Conservation (phyloP, 2,113 vertebrate genomes). For the Istiophorus platypterus region DNA sequence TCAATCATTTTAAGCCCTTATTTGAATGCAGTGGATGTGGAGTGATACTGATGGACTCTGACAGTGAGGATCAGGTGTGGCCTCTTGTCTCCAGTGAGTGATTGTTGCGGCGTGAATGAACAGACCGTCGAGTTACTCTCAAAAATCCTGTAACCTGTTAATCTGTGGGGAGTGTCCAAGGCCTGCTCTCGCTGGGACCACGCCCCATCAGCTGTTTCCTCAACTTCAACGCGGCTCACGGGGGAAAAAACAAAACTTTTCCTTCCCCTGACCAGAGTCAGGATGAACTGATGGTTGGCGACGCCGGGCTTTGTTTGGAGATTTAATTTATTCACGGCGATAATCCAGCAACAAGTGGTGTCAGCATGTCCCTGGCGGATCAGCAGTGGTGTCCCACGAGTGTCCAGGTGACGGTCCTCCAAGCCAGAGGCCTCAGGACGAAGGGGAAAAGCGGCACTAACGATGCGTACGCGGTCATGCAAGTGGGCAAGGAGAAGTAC, state of each 20-base stretch:
- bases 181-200: conserved; percentile 36
- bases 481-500: conserved; percentile 93
- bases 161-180: conserved; percentile 61
- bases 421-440: conserved; percentile 88
- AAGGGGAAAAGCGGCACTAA: conserved; percentile 92
- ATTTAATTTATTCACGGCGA: background rate
- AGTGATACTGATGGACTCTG: conserved; percentile 1
- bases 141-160: conserved; percentile 28
- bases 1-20: background rate
- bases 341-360: conserved; percentile 7
- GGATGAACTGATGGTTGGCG: background rate
- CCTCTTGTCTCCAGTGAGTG: conserved; percentile 7
- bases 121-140: background rate
- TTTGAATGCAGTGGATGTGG: background rate
- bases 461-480: conserved; percentile 93
- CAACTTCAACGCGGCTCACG: conserved; percentile 15
- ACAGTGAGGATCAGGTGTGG: conserved; percentile 27
- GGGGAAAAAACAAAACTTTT: conserved; percentile 49
- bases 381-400: conserved; percentile 90
- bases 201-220: conserved; percentile 76
- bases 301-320: background rate
- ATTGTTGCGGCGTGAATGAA: background rate
- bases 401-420: conserved; percentile 93
- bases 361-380: conserved; percentile 82
- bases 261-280: background rate